A percentile compares a stretch with the other conserved stretches of the same genome.
These are phyloP conservation scores for Crocodylus rhombifer DNA, from an alignment of 2,797 vertebrate genomes.

Conservation along the genomic window DNA sequence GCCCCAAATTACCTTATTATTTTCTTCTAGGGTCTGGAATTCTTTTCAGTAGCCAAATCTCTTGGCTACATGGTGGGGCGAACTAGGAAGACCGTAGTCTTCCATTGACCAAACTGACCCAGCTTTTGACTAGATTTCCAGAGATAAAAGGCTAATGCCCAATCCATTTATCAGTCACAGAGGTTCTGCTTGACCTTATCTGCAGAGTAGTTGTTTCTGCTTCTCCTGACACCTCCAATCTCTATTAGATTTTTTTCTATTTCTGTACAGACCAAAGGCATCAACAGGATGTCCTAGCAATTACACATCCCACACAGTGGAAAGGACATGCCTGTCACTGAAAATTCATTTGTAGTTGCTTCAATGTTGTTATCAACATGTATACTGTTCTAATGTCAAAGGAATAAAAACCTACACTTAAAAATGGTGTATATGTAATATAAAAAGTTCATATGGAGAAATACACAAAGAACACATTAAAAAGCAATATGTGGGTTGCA, in stretches of 20 bases:
- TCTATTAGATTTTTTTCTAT: background rate
- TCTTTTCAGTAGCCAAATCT: background rate
- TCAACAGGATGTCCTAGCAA: rapidly evolving
- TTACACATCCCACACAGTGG: background rate
- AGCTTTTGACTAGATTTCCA: background rate
- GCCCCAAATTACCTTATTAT: background rate
- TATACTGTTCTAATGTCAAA: background rate
- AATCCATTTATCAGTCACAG: background rate
- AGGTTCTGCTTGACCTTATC: background rate
- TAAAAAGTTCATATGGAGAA: background rate
- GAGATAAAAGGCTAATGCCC: background rate
- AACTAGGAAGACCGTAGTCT: background rate
- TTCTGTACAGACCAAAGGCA: background rate
- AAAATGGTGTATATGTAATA: background rate
- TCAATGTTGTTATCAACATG: background rate
- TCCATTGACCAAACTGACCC: background rate
- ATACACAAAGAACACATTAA: background rate
- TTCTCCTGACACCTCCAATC: background rate
- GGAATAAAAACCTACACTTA: background rate
- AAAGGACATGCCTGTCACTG: background rate
- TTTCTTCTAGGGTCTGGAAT: background rate
- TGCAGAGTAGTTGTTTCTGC: background rate
- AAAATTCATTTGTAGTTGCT: background rate
- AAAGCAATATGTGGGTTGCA: background rate
- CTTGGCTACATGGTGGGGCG: background rate